Conservation (phyloP, 2,888 invertebrate genomes). For the Baronia brevicornis region DNA sequence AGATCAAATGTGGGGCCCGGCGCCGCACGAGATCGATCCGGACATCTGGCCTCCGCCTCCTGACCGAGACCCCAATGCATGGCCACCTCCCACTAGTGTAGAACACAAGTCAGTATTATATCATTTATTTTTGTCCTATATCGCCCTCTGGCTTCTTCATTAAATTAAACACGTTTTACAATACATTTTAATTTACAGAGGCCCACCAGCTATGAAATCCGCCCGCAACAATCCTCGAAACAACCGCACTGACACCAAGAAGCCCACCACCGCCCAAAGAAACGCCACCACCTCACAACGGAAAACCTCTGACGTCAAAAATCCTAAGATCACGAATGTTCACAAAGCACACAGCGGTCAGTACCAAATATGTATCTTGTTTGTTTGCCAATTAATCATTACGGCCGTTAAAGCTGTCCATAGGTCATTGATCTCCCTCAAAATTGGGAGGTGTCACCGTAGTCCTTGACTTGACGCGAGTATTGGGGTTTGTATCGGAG, state of each 20-base stretch:
- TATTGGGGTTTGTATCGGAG: too few relatives aligned
- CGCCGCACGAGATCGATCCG: constrained; percentile 80
- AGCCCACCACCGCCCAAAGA: constrained; percentile 40
- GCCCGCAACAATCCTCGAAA: constrained; percentile 51
- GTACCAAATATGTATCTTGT: constrained; percentile 19
- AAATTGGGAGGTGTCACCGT: too few relatives aligned
- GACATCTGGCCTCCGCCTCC: constrained; percentile 84
- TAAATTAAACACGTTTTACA: constrained; percentile 11
- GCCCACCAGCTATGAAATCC: constrained; percentile 55
- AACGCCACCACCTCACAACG: constrained; percentile 57
- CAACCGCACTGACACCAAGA: constrained; percentile 40
- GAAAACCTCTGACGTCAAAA: constrained; percentile 53
- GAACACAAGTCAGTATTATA: constrained; percentile 79
- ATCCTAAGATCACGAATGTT: constrained; percentile 42
- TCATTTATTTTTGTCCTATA: neutral
- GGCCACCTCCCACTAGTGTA: constrained; percentile 89
- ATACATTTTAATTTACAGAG: constrained; percentile 32
- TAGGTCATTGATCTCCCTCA: too few relatives aligned
- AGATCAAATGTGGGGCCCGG: constrained; percentile 62
- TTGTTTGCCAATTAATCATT: too few relatives aligned
- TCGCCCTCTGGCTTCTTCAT: too few relatives aligned
- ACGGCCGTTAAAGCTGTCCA: too few relatives aligned
- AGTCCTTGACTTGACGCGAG: too few relatives aligned
- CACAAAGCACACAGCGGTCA: constrained; percentile 61
- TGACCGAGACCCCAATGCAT: constrained; percentile 86